These are phyloP conservation scores for Apodemia duryi DNA, from an alignment of 2,888 invertebrate species.

Conservation along the genomic window DNA sequence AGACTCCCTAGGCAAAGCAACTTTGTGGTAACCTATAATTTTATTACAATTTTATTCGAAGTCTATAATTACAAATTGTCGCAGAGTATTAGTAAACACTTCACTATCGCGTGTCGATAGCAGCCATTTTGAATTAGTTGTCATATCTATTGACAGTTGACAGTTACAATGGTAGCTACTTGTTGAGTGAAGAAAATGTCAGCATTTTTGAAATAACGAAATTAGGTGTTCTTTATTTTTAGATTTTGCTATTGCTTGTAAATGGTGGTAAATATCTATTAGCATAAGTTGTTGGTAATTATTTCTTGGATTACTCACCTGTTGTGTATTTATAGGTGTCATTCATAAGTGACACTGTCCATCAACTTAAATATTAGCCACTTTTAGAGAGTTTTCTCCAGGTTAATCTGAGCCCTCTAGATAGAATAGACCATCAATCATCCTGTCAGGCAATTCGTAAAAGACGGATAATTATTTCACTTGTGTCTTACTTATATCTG, in stretches of 20 bases:
- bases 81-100: constrained; percentile 47
- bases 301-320: neutral
- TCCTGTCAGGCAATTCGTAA: no score
- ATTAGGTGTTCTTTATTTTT: constrained; percentile 4
- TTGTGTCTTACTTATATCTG: no score
- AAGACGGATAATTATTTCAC: no score
- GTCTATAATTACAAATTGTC: constrained; percentile 39
- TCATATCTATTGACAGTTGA: constrained; percentile 42
- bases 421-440: no score
- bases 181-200: constrained; percentile 30
- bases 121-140: constrained; percentile 56
- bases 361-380: no score
- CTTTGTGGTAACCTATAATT: constrained; percentile 30
- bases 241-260: constrained; percentile 5
- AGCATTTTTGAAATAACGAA: constrained; percentile 13
- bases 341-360: no score
- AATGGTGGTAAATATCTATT: neutral
- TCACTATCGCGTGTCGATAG: constrained; percentile 46
- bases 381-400: no score
- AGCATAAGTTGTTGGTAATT: neutral
- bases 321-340: no score
- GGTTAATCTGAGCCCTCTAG: no score
- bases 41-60: constrained; percentile 27
- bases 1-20: constrained; percentile 22
- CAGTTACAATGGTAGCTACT: constrained; percentile 37